Evolutionary conservation across 1,140 invertebrate genomes (phyloP), one percentile per base, ranked within the genome.

Genomic region (Adoxophyes honmai): DNA sequence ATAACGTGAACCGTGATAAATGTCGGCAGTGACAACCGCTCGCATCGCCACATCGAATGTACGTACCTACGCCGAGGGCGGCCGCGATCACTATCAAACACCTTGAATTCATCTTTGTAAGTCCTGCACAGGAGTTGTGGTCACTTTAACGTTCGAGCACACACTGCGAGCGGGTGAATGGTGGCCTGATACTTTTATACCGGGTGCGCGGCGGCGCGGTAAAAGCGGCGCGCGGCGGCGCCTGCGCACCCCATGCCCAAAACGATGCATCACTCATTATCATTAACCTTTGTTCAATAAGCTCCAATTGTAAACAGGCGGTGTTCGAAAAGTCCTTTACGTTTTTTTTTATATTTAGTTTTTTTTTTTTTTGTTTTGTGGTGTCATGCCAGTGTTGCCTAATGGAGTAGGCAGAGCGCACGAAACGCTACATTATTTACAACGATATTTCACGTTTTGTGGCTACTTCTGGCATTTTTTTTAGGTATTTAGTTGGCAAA

Each of bases 161-260:
- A 82, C 75, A 88, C 85, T 88, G 85, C 85, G 85, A 74, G 80
- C 85, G 83, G 81, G 83, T 85, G 85, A 88, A 83, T 84, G 85
- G 83, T 81, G 71, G 75, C 59, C 77, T 64, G 70, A 78, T 67
- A 80, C 83, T 86, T 88, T 85, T 88, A 88, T 88, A 88, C 78
- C 70, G 79, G 81, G 85, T 81, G 73, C 60, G 68, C 70, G 64
- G 62, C 60, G 60, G 68, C 52, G 34, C 78, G 73, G 79, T 79
- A 82, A 87, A 87, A 87, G 73, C 70, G 64, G 54, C 64, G 71
- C 65, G 70, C 59, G 68, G n/a, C 64, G 59, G 62, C 61, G 68
- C 73, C 62, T 65, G 52, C 62, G 48, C 62, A 44, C 56, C 58
- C 51, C 52, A 48, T 36, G 14, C 33, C 52, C 52, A 33, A 34